Evolutionary conservation across 2,797 vertebrate genomes (phyloP), one percentile per base, ranked within the genome.

Genomic region (Telmatherina bonti): DNA sequence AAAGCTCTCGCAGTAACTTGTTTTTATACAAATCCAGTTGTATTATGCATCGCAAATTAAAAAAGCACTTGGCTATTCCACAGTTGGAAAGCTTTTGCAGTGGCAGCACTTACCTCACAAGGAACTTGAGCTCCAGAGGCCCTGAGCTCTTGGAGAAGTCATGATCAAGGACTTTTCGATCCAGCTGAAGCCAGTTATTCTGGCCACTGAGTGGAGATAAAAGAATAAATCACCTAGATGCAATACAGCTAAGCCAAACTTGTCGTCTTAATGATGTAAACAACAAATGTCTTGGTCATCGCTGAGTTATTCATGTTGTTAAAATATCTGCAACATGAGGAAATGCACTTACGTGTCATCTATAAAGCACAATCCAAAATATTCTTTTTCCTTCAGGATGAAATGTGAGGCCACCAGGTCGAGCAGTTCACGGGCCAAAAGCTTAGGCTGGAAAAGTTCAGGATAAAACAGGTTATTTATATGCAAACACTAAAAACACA

Each of bases 331-430:
- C 47, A 36, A 26, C 3, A 10, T 49, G 12, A 29, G n/a, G n/a
- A 59, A 66, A 70, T 61, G 9, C 62, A 95, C 97, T 95, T 89
- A 99, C 98, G 93, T 97, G 75, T 98, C 97, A 93, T 99, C 95
- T 36, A 95, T 93, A 78, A 96, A 99, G 0, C 94, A 96, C 88
- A 99, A 94, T 71, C 98, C 98, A 91, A 99, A 99, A 85, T 98
- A 99, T 31, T 99, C 98, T 81, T 99, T 99, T 87, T 99, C 98
- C 81, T 99, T 99, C 67, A 99, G 94, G 91, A 94, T 99, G 83
- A 99, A 99, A 91, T 99, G 98, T 0, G 98, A 99, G 1, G 98
- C 96, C 88, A 97, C 98, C 64, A 99, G 92, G 85, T 99, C 98
- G 76, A 99, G 82, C 72, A 99, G 94, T 55, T 99, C 98, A 26